Percentiles rank a stretch among this genome's conserved stretches.
These are phyloP conservation scores for Lepisosteus osseus DNA, from an alignment of 2,113 vertebrate species.

Conservation along the genomic window DNA sequence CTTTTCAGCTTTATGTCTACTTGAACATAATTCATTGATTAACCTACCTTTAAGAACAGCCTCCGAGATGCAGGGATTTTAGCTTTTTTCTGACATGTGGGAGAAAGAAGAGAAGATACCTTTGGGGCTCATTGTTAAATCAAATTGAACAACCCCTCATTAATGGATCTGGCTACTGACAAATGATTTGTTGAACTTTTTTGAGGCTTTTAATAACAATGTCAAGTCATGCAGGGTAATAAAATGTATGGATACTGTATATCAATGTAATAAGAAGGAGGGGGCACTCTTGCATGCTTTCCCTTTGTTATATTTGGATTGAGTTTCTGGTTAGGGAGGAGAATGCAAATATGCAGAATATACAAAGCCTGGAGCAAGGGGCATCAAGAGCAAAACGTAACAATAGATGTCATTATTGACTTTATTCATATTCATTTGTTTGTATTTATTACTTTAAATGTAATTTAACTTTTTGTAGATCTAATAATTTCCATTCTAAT, in stretches of 20 bases:
- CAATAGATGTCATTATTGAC: too few relatives aligned
- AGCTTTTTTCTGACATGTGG: conserved; percentile 51
- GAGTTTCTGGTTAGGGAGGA: not conserved
- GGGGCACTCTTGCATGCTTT: not conserved
- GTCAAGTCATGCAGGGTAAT: not conserved
- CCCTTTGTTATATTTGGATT: not conserved
- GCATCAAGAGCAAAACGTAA: too few relatives aligned
- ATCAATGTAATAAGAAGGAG: not conserved
- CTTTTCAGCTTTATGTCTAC: too few relatives aligned
- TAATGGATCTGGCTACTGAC: not conserved
- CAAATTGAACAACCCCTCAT: too few relatives aligned
- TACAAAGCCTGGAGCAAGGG: too few relatives aligned
- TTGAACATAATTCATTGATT: not conserved
- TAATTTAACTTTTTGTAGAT: too few relatives aligned
- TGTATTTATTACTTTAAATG: too few relatives aligned
- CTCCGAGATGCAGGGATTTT: conserved; percentile 61
- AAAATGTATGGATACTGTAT: not conserved
- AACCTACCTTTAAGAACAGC: conserved; percentile 55
- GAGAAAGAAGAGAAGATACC: not conserved
- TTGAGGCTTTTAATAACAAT: too few relatives aligned
- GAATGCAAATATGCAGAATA: too few relatives aligned
- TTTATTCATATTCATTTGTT: too few relatives aligned
- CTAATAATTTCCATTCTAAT: too few relatives aligned
- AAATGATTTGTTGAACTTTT: not conserved
- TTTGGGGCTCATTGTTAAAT: too few relatives aligned